Evolutionary conservation across 2,797 vertebrate genomes (phyloP).

Genomic region (Cirrhinus mrigala): DNA sequence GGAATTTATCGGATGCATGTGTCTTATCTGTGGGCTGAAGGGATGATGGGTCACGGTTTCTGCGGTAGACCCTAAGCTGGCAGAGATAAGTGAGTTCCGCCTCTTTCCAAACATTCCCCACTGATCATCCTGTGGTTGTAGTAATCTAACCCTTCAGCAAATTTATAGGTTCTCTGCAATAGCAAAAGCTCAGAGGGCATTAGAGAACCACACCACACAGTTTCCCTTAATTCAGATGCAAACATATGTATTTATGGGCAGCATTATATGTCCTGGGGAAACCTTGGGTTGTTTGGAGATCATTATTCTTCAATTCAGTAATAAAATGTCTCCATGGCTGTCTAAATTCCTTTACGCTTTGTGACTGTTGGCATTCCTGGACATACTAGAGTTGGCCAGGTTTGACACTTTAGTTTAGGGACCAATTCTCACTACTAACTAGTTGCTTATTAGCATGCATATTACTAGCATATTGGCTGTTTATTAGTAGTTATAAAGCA

Average conservation of each 20-base stretch:
- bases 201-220: slow-evolving; percentile 13
- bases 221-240: slow-evolving; percentile 34
- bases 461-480: no score
- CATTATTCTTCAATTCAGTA: background rate
- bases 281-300: slow-evolving; percentile 13
- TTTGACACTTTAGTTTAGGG: background rate
- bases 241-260: slow-evolving; percentile 14
- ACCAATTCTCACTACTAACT: background rate
- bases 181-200: slow-evolving; percentile 35
- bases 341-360: background rate
- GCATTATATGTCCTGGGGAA: slow-evolving; percentile 9
- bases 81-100: slow-evolving; percentile 38
- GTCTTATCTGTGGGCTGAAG: slow-evolving; percentile 36
- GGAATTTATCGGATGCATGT: slow-evolving; percentile 26
- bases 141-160: slow-evolving; percentile 40
- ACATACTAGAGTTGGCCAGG: background rate
- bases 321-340: background rate
- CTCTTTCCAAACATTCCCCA: slow-evolving; percentile 27
- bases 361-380: background rate
- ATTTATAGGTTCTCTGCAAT: slow-evolving; percentile 36
- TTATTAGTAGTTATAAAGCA: no score
- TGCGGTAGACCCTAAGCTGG: slow-evolving; percentile 25
- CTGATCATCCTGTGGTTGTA: slow-evolving; percentile 38
- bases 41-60: slow-evolving; percentile 43
- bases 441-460: background rate